Conservation (phyloP, 1,140 invertebrate genomes). For the Cotesia typhae region DNA sequence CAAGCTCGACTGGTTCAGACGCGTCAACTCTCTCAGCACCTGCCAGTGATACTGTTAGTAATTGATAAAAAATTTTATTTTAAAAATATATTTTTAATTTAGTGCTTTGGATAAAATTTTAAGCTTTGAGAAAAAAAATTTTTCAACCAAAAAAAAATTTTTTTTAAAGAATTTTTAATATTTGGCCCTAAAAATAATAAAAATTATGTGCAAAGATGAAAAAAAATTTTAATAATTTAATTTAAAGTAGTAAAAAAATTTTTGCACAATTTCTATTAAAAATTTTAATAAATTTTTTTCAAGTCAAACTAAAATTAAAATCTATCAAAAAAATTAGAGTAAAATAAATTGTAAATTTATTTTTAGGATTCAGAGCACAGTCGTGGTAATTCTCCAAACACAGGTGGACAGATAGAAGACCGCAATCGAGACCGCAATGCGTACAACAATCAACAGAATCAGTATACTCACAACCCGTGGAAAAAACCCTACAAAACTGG, state of each 20-base stretch:
- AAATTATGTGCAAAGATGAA: too few species aligned
- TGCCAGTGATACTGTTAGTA: constrained; percentile 62
- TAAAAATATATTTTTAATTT: constrained; percentile 13
- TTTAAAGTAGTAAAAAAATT: too few species aligned
- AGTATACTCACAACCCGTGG: constrained; percentile 55
- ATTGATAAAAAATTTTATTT: constrained; percentile 3
- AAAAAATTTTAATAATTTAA: too few species aligned
- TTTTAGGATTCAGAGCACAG: constrained; percentile 65
- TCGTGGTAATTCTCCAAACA: constrained; percentile 63
- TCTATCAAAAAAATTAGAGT: background rate
- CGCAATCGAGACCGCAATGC: constrained; percentile 57
- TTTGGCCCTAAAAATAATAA: too few species aligned
- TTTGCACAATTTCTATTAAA: too few species aligned
- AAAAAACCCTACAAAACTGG: constrained; percentile 60
- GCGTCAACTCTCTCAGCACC: constrained; percentile 64
- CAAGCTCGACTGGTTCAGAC: constrained; percentile 64
- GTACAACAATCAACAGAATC: constrained; percentile 59
- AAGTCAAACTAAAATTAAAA: background rate
- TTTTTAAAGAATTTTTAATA: too few species aligned
- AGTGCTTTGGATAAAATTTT: background rate
- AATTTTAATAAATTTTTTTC: too few species aligned
- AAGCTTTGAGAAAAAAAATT: background rate
- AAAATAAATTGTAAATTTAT: constrained; percentile 19
- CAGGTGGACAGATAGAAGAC: constrained; percentile 55
- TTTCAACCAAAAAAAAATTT: too few species aligned